Percentiles rank a stretch among this genome's conserved stretches.
Conservation (phyloP, 2,797 vertebrate genomes). For the Chelmon rostratus region DNA sequence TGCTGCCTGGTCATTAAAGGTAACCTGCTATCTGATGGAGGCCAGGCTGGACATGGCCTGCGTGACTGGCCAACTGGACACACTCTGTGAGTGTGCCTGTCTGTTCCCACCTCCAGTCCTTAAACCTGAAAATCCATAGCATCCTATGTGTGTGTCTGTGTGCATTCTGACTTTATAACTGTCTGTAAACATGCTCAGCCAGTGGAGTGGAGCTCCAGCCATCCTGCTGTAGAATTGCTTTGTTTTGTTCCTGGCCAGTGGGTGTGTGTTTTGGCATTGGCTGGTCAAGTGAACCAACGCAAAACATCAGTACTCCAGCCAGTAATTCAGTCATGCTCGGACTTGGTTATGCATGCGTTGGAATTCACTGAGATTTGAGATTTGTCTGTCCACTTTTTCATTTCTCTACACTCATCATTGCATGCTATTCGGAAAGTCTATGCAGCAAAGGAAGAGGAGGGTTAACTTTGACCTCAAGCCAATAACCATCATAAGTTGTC, state of each 20-base stretch:
- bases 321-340: constrained; percentile 1
- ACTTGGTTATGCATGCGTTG: not conserved
- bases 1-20: constrained; percentile 75
- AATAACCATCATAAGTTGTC: not conserved
- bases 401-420: not conserved
- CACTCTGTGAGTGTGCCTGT: constrained; percentile 23
- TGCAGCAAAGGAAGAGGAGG: not conserved
- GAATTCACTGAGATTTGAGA: not conserved
- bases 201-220: constrained; percentile 34
- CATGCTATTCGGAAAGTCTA: not conserved
- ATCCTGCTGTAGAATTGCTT: constrained; percentile 42
- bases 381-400: constrained; percentile 1
- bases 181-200: constrained; percentile 39
- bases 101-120: constrained; percentile 19
- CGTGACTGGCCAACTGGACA: constrained; percentile 42
- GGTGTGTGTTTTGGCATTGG: constrained; percentile 27
- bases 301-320: constrained; percentile 18
- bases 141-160: constrained; percentile 15
- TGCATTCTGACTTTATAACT: constrained; percentile 26
- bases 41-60: constrained; percentile 46
- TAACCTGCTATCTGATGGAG: constrained; percentile 79
- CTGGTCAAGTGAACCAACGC: constrained; percentile 45
- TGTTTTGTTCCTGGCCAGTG: constrained; percentile 52
- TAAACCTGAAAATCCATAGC: constrained; percentile 37
- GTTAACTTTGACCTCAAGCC: not conserved